Percentiles rank a stretch among this genome's conserved stretches.
Conservation (phyloP, 2,113 vertebrate species). For the Triplophysa rosa region DNA sequence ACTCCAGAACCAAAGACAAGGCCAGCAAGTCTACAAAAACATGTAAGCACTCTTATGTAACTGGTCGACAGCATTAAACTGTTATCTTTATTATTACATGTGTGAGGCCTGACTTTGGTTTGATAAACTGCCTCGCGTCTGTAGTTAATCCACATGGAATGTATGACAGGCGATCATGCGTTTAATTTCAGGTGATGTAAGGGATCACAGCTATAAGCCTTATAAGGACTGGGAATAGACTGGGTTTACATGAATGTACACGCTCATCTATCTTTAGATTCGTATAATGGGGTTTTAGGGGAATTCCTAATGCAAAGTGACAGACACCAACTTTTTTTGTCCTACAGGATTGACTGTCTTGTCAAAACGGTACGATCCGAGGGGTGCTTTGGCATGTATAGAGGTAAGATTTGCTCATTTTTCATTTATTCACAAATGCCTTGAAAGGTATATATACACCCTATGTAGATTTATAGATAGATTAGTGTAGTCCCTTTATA, state of each 20-base stretch:
- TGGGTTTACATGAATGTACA: not conserved
- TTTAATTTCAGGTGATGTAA: not conserved
- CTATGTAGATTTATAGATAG: not conserved
- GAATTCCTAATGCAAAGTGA: not conserved
- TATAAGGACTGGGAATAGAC: slow-evolving; percentile 6
- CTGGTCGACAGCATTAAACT: not conserved
- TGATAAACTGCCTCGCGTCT: not conserved
- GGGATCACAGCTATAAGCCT: not conserved
- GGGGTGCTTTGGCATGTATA: slow-evolving; percentile 86
- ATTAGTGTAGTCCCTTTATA: not conserved
- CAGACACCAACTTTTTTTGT: slow-evolving; percentile 1
- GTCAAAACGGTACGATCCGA: slow-evolving; percentile 81
- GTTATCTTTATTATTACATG: not conserved
- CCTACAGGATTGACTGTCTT: slow-evolving; percentile 81
- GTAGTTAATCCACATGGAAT: slow-evolving; percentile 28
- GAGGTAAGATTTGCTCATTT: slow-evolving; percentile 73
- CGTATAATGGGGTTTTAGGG: not conserved
- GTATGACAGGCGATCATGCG: not conserved
- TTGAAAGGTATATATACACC: not conserved
- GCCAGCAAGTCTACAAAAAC: slow-evolving; percentile 81
- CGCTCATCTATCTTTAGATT: not conserved
- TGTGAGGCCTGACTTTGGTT: not conserved
- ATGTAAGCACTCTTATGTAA: slow-evolving; percentile 70
- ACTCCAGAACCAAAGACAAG: slow-evolving; percentile 82
- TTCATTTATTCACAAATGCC: not conserved